Evolutionary conservation across 2,113 vertebrate genomes (phyloP), one percentile per base, ranked within the genome.

Genomic region (Scomber colias): DNA sequence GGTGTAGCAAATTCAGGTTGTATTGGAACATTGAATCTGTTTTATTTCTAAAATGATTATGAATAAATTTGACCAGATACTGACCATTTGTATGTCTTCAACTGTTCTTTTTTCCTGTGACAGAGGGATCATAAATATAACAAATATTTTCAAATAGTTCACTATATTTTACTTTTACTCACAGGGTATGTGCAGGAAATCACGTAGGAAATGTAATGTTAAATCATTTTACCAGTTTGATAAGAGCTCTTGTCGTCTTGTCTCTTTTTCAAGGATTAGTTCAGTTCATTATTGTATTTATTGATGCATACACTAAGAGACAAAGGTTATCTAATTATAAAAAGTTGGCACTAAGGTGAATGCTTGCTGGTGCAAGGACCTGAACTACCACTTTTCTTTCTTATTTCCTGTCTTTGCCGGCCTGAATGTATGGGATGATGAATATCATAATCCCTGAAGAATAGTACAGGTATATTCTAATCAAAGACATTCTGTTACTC

Each of bases 1-100:
- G 4, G n/a, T 75, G 40, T 4, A 48, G 21, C 17, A 55, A 40
- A 67, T 27, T 9, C 31, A 13, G 17, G 12, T 63, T 68, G 19
- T 54, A n/a, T 7, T 59, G 44, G 30, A 44, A 61, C 49, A 30
- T 3, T 45, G 14, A 68, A 73, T 64, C 13, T 62, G 30, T 65
- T 31, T 62, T 19, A 30, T 48, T 17, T 56, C 16, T 64, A 13
- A 64, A 57, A 46, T 57, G 5, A 68, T 61, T 8, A 4, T 72
- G 19, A 76, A 65, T 65, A 74, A 51, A 83, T 48, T 16, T 60
- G 1, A 61, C 11, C 45, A 66, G 2, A 71, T 11, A 30, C 1
- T 49, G 46, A 27, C 5, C 16, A 17, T 60, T 51, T 31, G 10
- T 21, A 12, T 64, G 66, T 45, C 4, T 40, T 60, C 17, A 65